Evolutionary conservation across 2,113 vertebrate genomes (phyloP), one percentile per base, ranked within the genome.

Genomic region (Conger conger): DNA sequence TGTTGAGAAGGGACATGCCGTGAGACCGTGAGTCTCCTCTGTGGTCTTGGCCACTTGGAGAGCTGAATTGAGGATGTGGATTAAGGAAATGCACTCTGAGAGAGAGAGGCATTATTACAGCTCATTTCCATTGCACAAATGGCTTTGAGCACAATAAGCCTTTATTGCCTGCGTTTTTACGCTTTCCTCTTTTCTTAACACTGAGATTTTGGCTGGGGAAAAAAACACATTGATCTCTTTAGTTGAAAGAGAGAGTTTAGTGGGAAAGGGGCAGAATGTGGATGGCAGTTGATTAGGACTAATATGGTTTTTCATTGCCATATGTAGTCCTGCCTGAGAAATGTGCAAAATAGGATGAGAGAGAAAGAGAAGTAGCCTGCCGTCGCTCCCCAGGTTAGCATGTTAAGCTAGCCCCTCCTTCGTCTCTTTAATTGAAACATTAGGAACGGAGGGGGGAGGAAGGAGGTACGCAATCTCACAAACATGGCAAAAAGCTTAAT

Each of bases 11-110:
- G 77, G 40, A 77, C 9, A 5, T 6, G 8, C 15, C 15, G 7
- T 77, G 35, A 35, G 76, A 77, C 76, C 76, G 35, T 36, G 76
- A 77, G 76, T 77, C n/a, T 77, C 76, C n/a, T 77, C 35, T 63
- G 18, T 27, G 45, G 11, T 50, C 45, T 50, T 50, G 4, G 57
- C 57, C 57, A 27, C 57, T 63, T 63, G 20, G 3, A 63, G 57
- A 23, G 57, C 57, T 23, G 57, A 63, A 63, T 20, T 23, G 57
- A 63, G 27, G 27, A 18, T 6, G 23, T 20, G 23, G 57, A 63
- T 63, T 63, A 63, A 27, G 57, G 23, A 63, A 63, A 57, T 20
- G 18, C 54, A 20, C 18, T 57, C 54, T 4, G 13, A 20, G 23
- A 23, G 57, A 23, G 57, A n/a, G n/a, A n/a, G n/a, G n/a, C n/a